Evolutionary conservation across 2,888 invertebrate species (phyloP), one percentile per base, ranked within the genome.

Genomic region (Machimus rusticus): DNA sequence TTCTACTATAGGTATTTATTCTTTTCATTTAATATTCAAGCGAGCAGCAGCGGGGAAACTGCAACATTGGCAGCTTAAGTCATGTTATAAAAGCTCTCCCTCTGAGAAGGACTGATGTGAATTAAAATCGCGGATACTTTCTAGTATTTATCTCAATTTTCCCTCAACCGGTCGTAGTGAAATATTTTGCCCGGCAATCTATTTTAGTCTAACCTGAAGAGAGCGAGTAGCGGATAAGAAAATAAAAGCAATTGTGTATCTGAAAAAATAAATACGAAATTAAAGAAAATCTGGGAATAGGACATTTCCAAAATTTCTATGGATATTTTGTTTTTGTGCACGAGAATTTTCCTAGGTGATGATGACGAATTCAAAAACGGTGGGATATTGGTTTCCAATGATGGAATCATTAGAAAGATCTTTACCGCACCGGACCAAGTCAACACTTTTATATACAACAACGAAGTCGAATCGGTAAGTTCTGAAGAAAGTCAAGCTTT

Each of bases 321-420:
- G 93, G 92, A 93, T 90, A 90, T 92, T 87, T 90, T 93, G 81
- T 93, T 92, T 82, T 89, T 93, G 39, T 92, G 93, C 89, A 92
- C 90, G 88, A 90, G 92, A 87, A 93, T 95, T 51, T 94, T 94
- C 84, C 93, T 95, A 81, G 93, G 92, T 91, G 87, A 88, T 88
- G 84, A 87, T 19, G 89, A 88, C n/a, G 92, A 92, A 76, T 93
- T 95, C 81, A 90, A 93, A 19, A 93, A 94, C 88, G 95, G 95
- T 74, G 95, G 94, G 37, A 94, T 95, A 88, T 91, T 96, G 51
- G 94, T 95, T 31, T 91, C 92, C 82, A 90, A 90, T 1, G 92
- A 94, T 90, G 96, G 95, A 19, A 93, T 93, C 89, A 95, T 96
- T 89, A 91, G 93, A 89, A 91, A 93, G 89, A 92, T 96, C 51